phyloP scores from a whole-genome alignment of 2,888 invertebrate genomes.

The Coecobrya sp. region DNA sequence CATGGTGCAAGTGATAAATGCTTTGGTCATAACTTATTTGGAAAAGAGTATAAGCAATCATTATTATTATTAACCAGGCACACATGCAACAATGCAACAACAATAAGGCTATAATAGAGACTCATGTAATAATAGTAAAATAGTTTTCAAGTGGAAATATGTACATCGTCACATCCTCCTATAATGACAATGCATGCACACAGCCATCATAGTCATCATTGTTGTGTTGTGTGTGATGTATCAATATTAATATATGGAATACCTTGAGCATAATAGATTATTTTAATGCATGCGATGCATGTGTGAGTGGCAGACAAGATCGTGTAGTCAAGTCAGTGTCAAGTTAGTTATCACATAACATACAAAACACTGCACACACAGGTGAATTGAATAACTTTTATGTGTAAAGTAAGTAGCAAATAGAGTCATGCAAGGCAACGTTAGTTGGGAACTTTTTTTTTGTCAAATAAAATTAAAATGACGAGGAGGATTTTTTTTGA shows the following conservation, averaged over 20 bases:
- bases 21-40: constrained; percentile 75
- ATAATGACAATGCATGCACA: constrained; percentile 51
- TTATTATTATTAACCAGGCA: background rate
- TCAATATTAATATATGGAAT: constrained; percentile 45
- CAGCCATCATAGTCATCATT: constrained; percentile 1
- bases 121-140: constrained; percentile 10
- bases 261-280: constrained; percentile 54
- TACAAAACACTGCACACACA: background rate
- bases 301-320: constrained; percentile 19
- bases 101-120: background rate
- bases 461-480: background rate
- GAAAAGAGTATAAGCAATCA: constrained; percentile 34
- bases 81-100: constrained; percentile 39
- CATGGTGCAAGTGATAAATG: constrained; percentile 79
- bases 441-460: background rate
- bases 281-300: constrained; percentile 56
- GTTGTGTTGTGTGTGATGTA: constrained; percentile 31
- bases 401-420: background rate
- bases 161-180: constrained; percentile 26
- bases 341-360: constrained; percentile 55
- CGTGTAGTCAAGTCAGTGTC: constrained; percentile 40
- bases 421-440: constrained; percentile 32
- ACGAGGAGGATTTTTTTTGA: background rate
- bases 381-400: constrained; percentile 26
- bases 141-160: constrained; percentile 13